These are phyloP conservation scores for Cheilosia grossa DNA, from an alignment of 2,888 invertebrate genomes.

Conservation along the genomic window DNA sequence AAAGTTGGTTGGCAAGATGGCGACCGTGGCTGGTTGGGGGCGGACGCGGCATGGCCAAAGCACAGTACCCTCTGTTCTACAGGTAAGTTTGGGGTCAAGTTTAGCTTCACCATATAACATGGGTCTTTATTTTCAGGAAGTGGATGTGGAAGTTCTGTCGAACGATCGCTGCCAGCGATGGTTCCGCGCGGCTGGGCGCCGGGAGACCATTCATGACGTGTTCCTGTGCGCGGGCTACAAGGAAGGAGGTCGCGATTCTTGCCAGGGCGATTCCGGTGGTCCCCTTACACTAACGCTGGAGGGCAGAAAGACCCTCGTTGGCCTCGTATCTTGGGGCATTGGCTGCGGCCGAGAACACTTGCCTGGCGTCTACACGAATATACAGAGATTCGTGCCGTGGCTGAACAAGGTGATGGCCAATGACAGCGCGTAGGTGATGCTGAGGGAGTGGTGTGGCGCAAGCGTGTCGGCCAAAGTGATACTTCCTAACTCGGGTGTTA, in stretches of 20 bases:
- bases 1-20: constrained; percentile 93
- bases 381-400: constrained; percentile 96
- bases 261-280: constrained; percentile 92
- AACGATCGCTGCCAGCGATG: constrained; percentile 96
- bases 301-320: constrained; percentile 93
- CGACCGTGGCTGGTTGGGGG: constrained; percentile 97
- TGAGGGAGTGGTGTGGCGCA: constrained; percentile 8
- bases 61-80: constrained; percentile 93
- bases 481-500: constrained; percentile 75
- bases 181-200: constrained; percentile 94
- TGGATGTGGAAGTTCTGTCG: constrained; percentile 93
- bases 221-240: constrained; percentile 97
- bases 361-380: constrained; percentile 96
- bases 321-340: constrained; percentile 95
- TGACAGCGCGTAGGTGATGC: constrained; percentile 80
- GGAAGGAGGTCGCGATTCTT: constrained; percentile 91
- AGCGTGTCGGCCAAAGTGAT: constrained; percentile 65
- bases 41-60: constrained; percentile 94
- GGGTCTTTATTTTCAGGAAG: constrained; percentile 85
- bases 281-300: constrained; percentile 94
- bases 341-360: constrained; percentile 95
- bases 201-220: constrained; percentile 96
- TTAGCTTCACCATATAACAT: neutral
- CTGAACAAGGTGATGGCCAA: constrained; percentile 90
- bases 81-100: constrained; percentile 81